Evolutionary conservation across 2,113 vertebrate species (phyloP).

Genomic region (Siphamia tubifer): DNA sequence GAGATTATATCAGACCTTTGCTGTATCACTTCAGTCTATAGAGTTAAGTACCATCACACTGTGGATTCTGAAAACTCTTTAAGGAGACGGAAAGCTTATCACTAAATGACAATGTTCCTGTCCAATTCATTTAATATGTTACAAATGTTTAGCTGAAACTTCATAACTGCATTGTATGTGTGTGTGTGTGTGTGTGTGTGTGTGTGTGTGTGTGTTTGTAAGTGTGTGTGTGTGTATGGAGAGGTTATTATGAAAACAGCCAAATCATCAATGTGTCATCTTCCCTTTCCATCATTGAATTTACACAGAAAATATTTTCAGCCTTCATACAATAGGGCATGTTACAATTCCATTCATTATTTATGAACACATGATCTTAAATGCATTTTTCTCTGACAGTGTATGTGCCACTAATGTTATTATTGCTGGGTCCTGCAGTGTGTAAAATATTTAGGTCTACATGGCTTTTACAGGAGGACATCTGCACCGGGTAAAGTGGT

Average conservation of each 20-base stretch:
- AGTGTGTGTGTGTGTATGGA: background rate
- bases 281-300: constrained; percentile 5
- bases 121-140: too few relatives aligned
- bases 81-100: constrained; percentile 12
- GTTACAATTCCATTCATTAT: constrained; percentile 45
- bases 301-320: constrained; percentile 26
- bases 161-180: too few relatives aligned
- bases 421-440: constrained; percentile 4
- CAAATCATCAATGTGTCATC: constrained; percentile 6
- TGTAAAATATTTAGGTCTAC: constrained; percentile 48
- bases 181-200: too few relatives aligned
- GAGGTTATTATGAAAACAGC: constrained; percentile 1
- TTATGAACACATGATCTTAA: constrained; percentile 53
- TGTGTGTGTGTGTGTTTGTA: too few relatives aligned
- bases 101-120: constrained; percentile 33
- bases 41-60: constrained; percentile 28
- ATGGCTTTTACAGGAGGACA: background rate
- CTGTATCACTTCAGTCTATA: constrained; percentile 37
- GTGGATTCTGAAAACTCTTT: constrained; percentile 8
- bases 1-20: constrained; percentile 54
- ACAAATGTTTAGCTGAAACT: too few relatives aligned
- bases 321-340: constrained; percentile 13
- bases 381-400: constrained; percentile 35
- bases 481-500: constrained; percentile 22
- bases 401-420: background rate